Conservation (phyloP, 2,888 invertebrate genomes). For the Hymenopus coronatus region DNA sequence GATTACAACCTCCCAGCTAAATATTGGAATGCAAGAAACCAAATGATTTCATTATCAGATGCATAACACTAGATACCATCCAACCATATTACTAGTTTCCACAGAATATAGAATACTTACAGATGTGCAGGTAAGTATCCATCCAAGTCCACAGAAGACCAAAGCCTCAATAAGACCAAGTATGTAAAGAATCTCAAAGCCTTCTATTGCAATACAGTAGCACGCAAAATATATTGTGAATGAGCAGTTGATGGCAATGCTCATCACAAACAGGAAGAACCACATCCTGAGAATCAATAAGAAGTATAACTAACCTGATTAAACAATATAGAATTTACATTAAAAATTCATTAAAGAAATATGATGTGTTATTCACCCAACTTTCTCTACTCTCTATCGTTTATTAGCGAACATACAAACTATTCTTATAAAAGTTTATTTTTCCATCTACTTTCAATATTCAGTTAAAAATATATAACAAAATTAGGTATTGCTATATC, state of each 20-base stretch:
- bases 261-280: conserved; percentile 88
- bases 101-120: conserved; percentile 53
- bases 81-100: not conserved
- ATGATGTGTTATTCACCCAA: too few species aligned
- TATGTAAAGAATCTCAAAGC: conserved; percentile 81
- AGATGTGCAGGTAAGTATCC: conserved; percentile 84
- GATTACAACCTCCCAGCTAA: too few species aligned
- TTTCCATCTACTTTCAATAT: too few species aligned
- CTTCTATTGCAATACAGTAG: conserved; percentile 80
- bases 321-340: not conserved
- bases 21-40: too few species aligned
- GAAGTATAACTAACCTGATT: not conserved
- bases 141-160: conserved; percentile 80
- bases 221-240: conserved; percentile 85
- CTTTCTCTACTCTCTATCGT: too few species aligned
- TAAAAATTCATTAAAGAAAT: too few species aligned
- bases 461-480: too few species aligned
- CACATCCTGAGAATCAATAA: conserved; percentile 64
- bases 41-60: too few species aligned
- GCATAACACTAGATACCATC: too few species aligned
- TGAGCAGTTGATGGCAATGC: conserved; percentile 83
- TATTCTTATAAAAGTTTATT: too few species aligned
- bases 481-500: too few species aligned
- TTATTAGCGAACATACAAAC: too few species aligned
- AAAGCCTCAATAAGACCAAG: conserved; percentile 78